Percentiles rank a stretch among this genome's conserved stretches.
These are phyloP conservation scores for Ptiloglossa arizonensis DNA, from an alignment of 1,140 invertebrate genomes.

Conservation along the genomic window DNA sequence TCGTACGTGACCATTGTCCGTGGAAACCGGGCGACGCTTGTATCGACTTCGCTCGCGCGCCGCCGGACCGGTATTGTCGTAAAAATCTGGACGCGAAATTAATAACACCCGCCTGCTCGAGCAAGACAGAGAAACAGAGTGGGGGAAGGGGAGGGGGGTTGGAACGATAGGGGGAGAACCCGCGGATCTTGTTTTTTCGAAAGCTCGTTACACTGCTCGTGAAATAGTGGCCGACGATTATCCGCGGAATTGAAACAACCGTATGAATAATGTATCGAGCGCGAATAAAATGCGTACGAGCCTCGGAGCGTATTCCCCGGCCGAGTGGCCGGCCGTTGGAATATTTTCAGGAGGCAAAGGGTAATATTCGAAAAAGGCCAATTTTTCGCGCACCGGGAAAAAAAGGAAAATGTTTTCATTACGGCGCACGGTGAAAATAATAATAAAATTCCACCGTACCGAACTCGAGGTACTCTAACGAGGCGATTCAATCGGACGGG, in stretches of 20 bases:
- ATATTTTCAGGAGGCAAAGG: no score
- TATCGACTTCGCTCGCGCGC: constrained; percentile 31
- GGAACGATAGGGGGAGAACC: neutral
- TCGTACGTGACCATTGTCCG: constrained; percentile 48
- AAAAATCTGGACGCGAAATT: constrained; percentile 41
- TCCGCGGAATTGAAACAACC: constrained; percentile 34
- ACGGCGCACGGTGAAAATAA: no score
- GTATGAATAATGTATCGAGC: constrained; percentile 35
- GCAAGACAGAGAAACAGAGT: no score
- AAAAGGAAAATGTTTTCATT: no score
- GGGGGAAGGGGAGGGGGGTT: no score
- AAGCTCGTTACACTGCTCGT: constrained; percentile 24
- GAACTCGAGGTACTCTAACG: no score
- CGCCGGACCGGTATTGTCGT: constrained; percentile 15
- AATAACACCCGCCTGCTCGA: constrained; percentile 12
- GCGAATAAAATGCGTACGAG: neutral
- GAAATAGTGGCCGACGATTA: constrained; percentile 41
- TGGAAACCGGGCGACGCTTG: constrained; percentile 6
- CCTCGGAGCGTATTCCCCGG: no score
- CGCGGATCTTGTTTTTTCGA: constrained; percentile 14
- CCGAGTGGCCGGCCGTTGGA: no score
- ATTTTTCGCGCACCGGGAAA: no score
- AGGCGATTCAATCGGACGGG: no score
- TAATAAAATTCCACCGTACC: no score
- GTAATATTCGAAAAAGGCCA: no score